Evolutionary conservation across 2,888 invertebrate genomes (phyloP).

Genomic region (Sesia bembeciformis): DNA sequence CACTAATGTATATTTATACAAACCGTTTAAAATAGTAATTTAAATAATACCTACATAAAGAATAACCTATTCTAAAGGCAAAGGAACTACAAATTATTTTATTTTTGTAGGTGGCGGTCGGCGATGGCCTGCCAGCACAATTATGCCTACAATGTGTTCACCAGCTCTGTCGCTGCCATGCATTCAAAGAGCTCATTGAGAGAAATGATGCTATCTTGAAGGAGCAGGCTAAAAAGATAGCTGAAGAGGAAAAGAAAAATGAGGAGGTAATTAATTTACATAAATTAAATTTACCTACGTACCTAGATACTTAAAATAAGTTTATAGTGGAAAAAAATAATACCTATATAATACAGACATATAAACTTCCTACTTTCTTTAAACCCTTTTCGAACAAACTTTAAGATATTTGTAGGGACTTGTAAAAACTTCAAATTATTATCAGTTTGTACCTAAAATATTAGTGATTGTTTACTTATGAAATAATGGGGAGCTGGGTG

Average conservation of each 20-base stretch:
- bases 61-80: conserved; percentile 3
- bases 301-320: too few species aligned
- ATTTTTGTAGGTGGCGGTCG: conserved; percentile 59
- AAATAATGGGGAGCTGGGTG: too few species aligned
- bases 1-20: too few species aligned
- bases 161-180: conserved; percentile 77
- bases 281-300: background rate
- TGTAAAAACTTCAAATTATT: too few species aligned
- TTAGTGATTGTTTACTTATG: too few species aligned
- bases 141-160: conserved; percentile 78
- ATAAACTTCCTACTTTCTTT: too few species aligned
- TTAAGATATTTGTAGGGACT: too few species aligned
- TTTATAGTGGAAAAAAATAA: too few species aligned
- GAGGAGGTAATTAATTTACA: conserved; percentile 21
- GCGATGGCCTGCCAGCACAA: conserved; percentile 76
- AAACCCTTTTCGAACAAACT: too few species aligned
- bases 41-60: conserved; percentile 8
- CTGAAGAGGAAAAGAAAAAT: conserved; percentile 36
- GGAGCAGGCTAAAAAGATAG: conserved; percentile 45
- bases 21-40: background rate
- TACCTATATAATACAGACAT: too few species aligned
- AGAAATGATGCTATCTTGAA: conserved; percentile 73
- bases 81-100: background rate
- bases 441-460: too few species aligned
- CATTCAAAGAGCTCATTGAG: conserved; percentile 76